These are phyloP conservation scores for Osmerus eperlanus DNA, from an alignment of 2,113 vertebrate species.

Conservation along the genomic window DNA sequence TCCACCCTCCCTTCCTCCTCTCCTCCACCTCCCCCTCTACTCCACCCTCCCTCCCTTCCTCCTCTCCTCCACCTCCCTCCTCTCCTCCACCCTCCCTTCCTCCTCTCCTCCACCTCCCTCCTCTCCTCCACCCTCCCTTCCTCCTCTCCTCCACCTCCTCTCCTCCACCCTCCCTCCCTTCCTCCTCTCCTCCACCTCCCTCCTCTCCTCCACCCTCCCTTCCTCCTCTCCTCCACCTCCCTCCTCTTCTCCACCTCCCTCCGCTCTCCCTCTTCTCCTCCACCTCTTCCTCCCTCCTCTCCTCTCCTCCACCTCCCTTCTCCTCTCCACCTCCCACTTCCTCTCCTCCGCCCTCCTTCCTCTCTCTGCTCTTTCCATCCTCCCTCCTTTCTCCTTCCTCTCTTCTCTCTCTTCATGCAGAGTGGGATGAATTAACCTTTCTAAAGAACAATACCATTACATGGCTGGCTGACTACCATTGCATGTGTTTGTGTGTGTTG, in stretches of 20 bases:
- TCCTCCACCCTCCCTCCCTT: too few species aligned
- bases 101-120: not conserved
- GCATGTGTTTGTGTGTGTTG: not conserved
- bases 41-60: too few species aligned
- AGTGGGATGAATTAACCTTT: slow-evolving; percentile 62
- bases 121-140: not conserved
- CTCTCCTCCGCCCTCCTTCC: not conserved
- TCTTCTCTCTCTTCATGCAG: slow-evolving; percentile 38
- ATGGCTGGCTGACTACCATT: slow-evolving; percentile 54
- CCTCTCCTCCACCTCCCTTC: not conserved
- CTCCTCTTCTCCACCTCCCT: not conserved
- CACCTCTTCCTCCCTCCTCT: not conserved
- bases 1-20: not conserved
- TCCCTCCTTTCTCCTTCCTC: not conserved
- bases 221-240: not conserved
- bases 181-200: too few species aligned
- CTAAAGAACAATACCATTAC: slow-evolving; percentile 62
- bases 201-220: not conserved
- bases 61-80: not conserved
- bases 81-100: not conserved
- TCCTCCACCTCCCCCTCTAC: too few species aligned
- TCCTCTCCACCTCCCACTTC: not conserved
- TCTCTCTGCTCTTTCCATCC: not conserved
- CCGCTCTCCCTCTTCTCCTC: not conserved
- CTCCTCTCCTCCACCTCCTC: not conserved